Evolutionary conservation across 1,140 invertebrate genomes (phyloP), one percentile per base, ranked within the genome.

Genomic region (Reticulitermes speratus): DNA sequence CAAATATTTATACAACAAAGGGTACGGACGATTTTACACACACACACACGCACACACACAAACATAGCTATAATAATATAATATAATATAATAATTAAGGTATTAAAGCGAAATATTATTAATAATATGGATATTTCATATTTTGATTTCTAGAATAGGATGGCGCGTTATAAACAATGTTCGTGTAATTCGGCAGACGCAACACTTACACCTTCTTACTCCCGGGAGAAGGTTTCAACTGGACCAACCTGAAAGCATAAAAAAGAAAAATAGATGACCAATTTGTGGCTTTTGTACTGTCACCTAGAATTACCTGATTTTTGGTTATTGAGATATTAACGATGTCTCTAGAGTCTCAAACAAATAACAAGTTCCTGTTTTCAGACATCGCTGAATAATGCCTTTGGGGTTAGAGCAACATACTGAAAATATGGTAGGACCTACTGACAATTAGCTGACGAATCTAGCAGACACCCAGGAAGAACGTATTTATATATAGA

Each of bases 1-100:
- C 85, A 86, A 86, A 75, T 75, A 82, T 82, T 44, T 86, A 48
- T 86, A 86, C 85, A 86, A 86, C 85, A 86, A 83, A 86, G 75
- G 44, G 25, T 45, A 86, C 69, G 45, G 85, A 86, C 75, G 81
- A 86, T 86, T 86, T 75, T 45, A 86, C 85, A 86, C 85, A 86
- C 85, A 82, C 48, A 86, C 85, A 81, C 45, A 86, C 48, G 83
- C 85, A 81, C 45, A 86, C 45, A 86, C 69, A 86, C 85, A 86
- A 38, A 81, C 45, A 82, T 86, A 86, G 85, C 85, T 82, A 84
- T 83, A 25, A 83, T 84, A 84, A 84, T 84, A 84, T 44, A 44
- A 84, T 84, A 84, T 44, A 44, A 44, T 84, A 84, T 32, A 44
- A 52, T 52, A 44, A 52, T 52, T 84, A 52, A n/a, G 23, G 59